Percentiles rank a stretch among this genome's conserved stretches.
These are phyloP conservation scores for Eonycteris spelaea DNA, from an alignment of 2,113 vertebrate species.

Conservation along the genomic window DNA sequence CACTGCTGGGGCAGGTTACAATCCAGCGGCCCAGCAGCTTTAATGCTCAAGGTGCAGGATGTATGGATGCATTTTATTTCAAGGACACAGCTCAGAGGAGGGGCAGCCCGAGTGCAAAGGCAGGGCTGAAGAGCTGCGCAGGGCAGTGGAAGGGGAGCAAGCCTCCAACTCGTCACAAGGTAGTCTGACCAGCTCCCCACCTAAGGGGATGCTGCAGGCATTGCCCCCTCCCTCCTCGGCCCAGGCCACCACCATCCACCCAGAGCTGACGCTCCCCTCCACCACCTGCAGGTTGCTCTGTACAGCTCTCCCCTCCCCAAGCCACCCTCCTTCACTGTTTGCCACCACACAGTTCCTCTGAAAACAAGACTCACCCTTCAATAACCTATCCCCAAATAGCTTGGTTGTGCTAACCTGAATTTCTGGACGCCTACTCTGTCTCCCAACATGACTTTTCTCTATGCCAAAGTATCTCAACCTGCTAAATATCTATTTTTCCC, in stretches of 20 bases:
- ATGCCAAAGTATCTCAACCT: background rate
- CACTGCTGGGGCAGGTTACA: background rate
- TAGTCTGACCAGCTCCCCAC: background rate
- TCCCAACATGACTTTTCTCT: background rate
- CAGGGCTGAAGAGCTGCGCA: rapidly evolving
- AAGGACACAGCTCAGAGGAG: background rate
- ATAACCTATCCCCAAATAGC: background rate
- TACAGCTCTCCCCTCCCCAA: background rate
- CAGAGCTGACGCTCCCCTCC: background rate
- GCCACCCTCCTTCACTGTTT: background rate
- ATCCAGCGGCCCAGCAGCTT: background rate
- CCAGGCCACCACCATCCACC: background rate
- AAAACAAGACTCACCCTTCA: background rate
- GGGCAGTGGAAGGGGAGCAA: background rate
- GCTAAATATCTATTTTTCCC: background rate
- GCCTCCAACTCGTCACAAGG: rapidly evolving
- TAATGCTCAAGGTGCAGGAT: background rate
- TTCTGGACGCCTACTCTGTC: background rate
- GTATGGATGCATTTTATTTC: background rate
- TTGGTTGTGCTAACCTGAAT: background rate
- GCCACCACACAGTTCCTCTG: background rate
- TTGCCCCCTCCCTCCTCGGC: background rate
- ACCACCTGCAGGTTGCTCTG: background rate
- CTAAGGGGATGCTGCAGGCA: background rate
- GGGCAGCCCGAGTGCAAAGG: background rate